Percentiles rank a stretch among this genome's conserved stretches.
These are phyloP conservation scores for Peucedramus taeniatus DNA, from an alignment of 2,113 vertebrate species.

Conservation along the genomic window DNA sequence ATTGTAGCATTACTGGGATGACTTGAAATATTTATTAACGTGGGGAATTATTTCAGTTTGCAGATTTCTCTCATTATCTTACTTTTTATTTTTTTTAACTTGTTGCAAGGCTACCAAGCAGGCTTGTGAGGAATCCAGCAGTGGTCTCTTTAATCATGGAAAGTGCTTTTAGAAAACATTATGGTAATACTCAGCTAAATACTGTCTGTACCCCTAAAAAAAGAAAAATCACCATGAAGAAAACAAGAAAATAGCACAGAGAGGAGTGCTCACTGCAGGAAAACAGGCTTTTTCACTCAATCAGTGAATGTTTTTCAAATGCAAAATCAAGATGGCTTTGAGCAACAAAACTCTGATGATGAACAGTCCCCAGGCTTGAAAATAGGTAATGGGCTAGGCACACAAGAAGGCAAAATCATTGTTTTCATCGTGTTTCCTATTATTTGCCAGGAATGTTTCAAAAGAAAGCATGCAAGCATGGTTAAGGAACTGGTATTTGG, in stretches of 20 bases:
- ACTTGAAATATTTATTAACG: slow-evolving; percentile 52
- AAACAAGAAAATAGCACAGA: background rate
- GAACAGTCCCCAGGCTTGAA: background rate
- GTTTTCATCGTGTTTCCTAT: background rate
- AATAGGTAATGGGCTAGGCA: background rate
- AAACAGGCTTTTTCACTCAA: background rate
- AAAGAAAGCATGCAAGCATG: background rate
- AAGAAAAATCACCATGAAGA: background rate
- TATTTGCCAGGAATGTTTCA: background rate
- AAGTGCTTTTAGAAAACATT: slow-evolving; percentile 50
- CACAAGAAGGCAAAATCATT: background rate
- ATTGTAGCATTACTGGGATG: slow-evolving; percentile 38
- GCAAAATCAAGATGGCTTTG: background rate
- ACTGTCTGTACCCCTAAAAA: background rate
- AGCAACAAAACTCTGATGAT: background rate
- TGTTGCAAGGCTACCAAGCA: background rate
- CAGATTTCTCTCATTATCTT: slow-evolving; percentile 17
- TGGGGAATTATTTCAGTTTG: slow-evolving; percentile 16
- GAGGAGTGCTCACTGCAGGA: background rate
- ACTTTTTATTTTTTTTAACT: background rate
- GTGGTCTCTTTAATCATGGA: background rate
- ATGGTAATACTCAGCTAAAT: slow-evolving; percentile 27
- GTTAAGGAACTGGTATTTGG: background rate
- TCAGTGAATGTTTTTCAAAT: background rate
- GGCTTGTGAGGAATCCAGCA: background rate